phyloP scores from a whole-genome alignment of 2,888 invertebrate genomes.

The Ennomos quercinarius region DNA sequence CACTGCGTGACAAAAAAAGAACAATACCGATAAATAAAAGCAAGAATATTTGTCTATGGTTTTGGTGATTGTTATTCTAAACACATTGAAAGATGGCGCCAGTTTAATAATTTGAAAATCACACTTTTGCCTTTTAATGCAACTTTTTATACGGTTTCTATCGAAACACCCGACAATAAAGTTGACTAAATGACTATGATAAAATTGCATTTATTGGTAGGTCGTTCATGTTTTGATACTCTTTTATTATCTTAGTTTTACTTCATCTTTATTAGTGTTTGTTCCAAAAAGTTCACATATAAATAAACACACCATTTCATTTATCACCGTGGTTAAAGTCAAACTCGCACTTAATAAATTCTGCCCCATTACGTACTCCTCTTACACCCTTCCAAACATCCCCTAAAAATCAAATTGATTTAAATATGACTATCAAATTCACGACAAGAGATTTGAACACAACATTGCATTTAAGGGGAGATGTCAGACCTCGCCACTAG shows the following conservation, averaged over 20 bases:
- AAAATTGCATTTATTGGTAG: too few relatives aligned
- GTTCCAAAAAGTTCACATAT: background rate
- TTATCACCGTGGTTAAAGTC: conserved; percentile 11
- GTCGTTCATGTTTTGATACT: too few relatives aligned
- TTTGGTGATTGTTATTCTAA: conserved; percentile 50
- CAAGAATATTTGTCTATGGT: conserved; percentile 46
- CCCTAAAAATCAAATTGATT: conserved; percentile 17
- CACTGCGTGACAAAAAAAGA: conserved; percentile 38
- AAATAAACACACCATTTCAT: conserved; percentile 2
- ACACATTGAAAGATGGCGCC: conserved; percentile 50
- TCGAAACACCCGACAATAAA: too few relatives aligned
- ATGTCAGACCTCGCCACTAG: conserved; percentile 16
- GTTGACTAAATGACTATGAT: too few relatives aligned
- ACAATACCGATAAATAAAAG: conserved; percentile 48
- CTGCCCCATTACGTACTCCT: conserved; percentile 1
- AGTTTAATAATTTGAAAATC: conserved; percentile 2
- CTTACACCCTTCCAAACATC: conserved; percentile 14
- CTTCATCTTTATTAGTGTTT: background rate
- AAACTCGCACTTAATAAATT: conserved; percentile 9
- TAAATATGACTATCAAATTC: conserved; percentile 11
- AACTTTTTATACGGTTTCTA: background rate
- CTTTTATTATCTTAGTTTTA: too few relatives aligned
- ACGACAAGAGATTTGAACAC: conserved; percentile 17
- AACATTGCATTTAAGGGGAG: conserved; percentile 27
- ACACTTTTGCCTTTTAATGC: background rate